Base-by-base conservation (phyloP, 1,140 invertebrate species). In the Pseudomyrmex flavicornis region DNA sequence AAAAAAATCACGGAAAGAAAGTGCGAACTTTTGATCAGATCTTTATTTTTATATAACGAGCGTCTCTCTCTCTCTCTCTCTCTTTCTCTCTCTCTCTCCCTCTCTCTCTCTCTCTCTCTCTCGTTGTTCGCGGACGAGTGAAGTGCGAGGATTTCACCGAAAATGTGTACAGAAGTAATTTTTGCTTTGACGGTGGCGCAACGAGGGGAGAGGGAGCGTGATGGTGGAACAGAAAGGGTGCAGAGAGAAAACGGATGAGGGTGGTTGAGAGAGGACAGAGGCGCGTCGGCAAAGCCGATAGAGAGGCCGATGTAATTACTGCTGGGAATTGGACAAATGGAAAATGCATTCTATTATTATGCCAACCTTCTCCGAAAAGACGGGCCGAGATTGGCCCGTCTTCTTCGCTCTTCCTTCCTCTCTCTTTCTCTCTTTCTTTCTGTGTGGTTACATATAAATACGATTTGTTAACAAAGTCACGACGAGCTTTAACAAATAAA, bases 281-380 rank as follows among this genome's bases (percentile, higher is more conserved):
- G 54, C 62, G 72, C 50, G 76, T n/a, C 62, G 69, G 65, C 52
- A 90, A 85, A 86, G 72, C 76, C 82, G 88, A 91, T 89, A 87
- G 89, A 86, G 83, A 88, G 83, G 73, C 80, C 88, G 73, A 91
- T 90, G 90, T 91, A 91, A 91, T 91, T 91, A 91, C 91, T 79
- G 86, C 50, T 88, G 89, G 89, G 88, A 90, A 91, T 91, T 91
- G 90, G 82, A 90, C 88, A 88, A 91, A 91, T 91, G 86, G 86
- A 90, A 88, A 89, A 90, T 86, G 77, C 89, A 88, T 88, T 91
- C 89, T 90, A 87, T 90, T 90, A 90, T 89, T 87, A 85, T 83
- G 80, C 54, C 75, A 70, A 73, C 69, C 70, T 58, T 50, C 46
- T 83, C 58, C 75, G 82, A 80, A 63, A 87, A 82, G 84, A 70